Evolutionary conservation across 2,797 vertebrate genomes (phyloP).

Genomic region (Neoniphon sammara): DNA sequence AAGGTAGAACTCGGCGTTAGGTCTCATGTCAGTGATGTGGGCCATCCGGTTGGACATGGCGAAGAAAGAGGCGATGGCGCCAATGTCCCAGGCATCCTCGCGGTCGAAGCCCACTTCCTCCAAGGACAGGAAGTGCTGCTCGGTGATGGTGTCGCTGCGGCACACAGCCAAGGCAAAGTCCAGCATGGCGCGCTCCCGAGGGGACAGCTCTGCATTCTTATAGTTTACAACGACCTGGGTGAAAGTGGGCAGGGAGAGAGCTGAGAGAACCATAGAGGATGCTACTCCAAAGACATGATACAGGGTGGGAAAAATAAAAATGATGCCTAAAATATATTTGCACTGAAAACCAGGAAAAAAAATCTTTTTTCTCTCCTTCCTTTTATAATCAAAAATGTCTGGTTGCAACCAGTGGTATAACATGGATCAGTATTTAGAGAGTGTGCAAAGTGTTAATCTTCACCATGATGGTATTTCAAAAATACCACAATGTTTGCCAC

Average conservation of each 20-base stretch:
- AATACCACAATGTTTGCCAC: neutral
- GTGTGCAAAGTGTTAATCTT: too few relatives aligned
- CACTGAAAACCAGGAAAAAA: too few relatives aligned
- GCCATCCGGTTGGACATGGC: slow-evolving; percentile 88
- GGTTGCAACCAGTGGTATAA: too few relatives aligned
- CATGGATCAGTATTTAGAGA: neutral
- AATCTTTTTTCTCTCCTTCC: too few relatives aligned
- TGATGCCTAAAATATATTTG: too few relatives aligned
- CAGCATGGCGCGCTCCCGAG: slow-evolving; percentile 85
- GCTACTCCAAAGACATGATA: too few relatives aligned
- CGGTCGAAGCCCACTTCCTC: slow-evolving; percentile 86
- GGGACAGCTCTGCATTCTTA: slow-evolving; percentile 81
- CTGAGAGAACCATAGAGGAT: neutral
- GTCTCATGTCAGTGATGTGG: slow-evolving; percentile 85
- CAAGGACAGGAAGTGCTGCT: slow-evolving; percentile 84
- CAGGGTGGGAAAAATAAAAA: too few relatives aligned
- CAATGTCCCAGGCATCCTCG: slow-evolving; percentile 91
- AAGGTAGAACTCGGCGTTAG: slow-evolving; percentile 87
- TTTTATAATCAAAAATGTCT: too few relatives aligned
- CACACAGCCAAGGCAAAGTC: slow-evolving; percentile 88
- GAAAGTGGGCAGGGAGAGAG: neutral
- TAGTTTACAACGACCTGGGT: slow-evolving; percentile 87
- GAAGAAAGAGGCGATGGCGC: slow-evolving; percentile 86
- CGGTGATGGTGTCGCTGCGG: slow-evolving; percentile 85
- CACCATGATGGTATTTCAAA: neutral